These are phyloP conservation scores for Listronotus bonariensis DNA, from an alignment of 1,140 invertebrate genomes.

Conservation along the genomic window DNA sequence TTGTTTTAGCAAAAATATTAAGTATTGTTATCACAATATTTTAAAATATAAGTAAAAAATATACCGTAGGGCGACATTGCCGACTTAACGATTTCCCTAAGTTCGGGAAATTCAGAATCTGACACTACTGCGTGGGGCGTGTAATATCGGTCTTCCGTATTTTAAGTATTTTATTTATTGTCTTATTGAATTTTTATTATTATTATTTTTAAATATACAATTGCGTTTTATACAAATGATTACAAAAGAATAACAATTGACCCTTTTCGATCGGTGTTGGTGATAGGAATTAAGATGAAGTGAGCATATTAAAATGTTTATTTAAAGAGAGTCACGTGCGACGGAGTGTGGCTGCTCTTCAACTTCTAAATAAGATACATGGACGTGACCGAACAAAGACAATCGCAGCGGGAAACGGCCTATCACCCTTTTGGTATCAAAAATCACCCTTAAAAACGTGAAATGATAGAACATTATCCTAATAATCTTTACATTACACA, in stretches of 20 bases:
- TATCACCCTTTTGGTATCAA: conserved; percentile 35
- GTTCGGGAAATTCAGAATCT: too few relatives aligned
- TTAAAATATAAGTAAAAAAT: too few relatives aligned
- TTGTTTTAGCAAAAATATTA: too few relatives aligned
- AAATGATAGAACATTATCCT: conserved; percentile 23
- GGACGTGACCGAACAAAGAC: conserved; percentile 41
- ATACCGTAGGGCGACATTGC: too few relatives aligned
- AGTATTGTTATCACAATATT: too few relatives aligned
- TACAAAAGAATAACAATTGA: conserved; percentile 10
- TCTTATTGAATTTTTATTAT: too few relatives aligned
- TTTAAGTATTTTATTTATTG: too few relatives aligned
- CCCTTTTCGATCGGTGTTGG: conserved; percentile 20
- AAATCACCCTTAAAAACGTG: conserved; percentile 22
- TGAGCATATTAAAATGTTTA: conserved; percentile 39
- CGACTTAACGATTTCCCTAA: too few relatives aligned
- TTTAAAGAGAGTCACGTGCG: conserved; percentile 38
- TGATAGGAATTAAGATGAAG: conserved; percentile 20
- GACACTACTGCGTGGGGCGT: too few relatives aligned
- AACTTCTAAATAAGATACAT: conserved; percentile 26
- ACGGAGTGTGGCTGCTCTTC: conserved; percentile 19
- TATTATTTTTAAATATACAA: too few relatives aligned
- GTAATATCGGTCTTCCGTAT: too few relatives aligned
- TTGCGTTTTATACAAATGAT: not conserved
- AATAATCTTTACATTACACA: conserved; percentile 21
- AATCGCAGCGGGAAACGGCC: conserved; percentile 37